Evolutionary conservation across 23 tunicate genomes (phyloP).

Genomic region (Corella eumyota): DNA sequence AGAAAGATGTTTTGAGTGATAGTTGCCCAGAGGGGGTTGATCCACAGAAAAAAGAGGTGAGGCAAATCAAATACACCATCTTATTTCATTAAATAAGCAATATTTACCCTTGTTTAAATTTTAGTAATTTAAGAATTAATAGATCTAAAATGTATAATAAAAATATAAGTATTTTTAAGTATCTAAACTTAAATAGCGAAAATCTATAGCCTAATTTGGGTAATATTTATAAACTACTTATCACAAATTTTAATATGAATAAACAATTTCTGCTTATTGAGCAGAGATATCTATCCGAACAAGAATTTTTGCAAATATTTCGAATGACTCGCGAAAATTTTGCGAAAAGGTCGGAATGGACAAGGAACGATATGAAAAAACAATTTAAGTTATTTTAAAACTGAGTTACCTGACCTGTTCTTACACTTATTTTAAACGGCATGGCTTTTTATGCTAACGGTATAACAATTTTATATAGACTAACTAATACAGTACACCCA

Average conservation of each 20-base stretch:
- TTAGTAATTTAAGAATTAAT: too few relatives aligned
- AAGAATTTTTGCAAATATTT: constrained; percentile 37
- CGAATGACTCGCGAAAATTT: constrained; percentile 55
- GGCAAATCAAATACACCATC: background rate
- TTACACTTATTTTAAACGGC: too few relatives aligned
- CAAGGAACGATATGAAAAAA: constrained; percentile 40
- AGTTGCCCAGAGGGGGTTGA: constrained; percentile 15
- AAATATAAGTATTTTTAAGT: background rate
- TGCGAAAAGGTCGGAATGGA: constrained; percentile 32
- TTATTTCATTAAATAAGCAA: too few relatives aligned
- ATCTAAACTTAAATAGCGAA: background rate
- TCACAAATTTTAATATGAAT: background rate
- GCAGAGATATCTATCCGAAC: constrained; percentile 41
- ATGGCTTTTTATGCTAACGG: too few relatives aligned
- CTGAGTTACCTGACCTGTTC: background rate
- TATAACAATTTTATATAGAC: too few relatives aligned
- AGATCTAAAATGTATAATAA: background rate
- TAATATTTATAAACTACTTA: background rate
- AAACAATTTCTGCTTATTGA: background rate
- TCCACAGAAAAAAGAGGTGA: constrained; percentile 12
- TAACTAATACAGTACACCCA: too few relatives aligned
- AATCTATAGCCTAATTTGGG: background rate
- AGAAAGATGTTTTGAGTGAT: background rate
- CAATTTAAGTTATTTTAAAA: constrained; percentile 28
- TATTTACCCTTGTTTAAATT: too few relatives aligned